Conservation (phyloP, 2,888 invertebrate genomes). For the Adineta ricciae region DNA sequence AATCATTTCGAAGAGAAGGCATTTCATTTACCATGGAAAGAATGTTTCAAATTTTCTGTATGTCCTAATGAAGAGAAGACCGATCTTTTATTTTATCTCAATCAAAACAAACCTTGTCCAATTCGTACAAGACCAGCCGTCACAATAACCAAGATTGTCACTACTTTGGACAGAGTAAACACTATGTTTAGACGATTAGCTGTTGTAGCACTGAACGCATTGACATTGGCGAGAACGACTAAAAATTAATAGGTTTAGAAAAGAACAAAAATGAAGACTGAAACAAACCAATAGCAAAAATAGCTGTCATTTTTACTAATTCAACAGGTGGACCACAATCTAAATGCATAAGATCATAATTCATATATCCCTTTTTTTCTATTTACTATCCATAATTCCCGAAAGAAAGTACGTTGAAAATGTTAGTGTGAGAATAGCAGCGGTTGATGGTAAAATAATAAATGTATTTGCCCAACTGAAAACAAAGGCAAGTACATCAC, state of each 20-base stretch:
- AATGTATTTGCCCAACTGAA: slow-evolving; percentile 54
- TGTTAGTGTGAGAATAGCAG: slow-evolving; percentile 52
- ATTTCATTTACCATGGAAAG: neutral
- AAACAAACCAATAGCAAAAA: slow-evolving; percentile 39
- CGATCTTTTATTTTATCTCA: slow-evolving; percentile 50
- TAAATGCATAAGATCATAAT: neutral
- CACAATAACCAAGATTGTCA: slow-evolving; percentile 76
- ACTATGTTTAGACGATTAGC: slow-evolving; percentile 85
- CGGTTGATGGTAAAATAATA: slow-evolving; percentile 42
- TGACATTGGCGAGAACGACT: slow-evolving; percentile 80
- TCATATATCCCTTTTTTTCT: slow-evolving; percentile 43
- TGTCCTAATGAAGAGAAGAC: neutral
- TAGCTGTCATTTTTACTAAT: slow-evolving; percentile 39
- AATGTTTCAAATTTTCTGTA: neutral
- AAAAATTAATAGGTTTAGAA: slow-evolving; percentile 53
- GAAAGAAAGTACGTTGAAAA: neutral
- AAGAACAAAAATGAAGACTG: slow-evolving; percentile 66
- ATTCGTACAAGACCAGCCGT: slow-evolving; percentile 63
- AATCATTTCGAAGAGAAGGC: slow-evolving; percentile 48
- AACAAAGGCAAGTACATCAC: slow-evolving; percentile 60
- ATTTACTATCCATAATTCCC: slow-evolving; percentile 36
- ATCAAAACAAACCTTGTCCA: slow-evolving; percentile 20
- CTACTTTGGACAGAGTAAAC: slow-evolving; percentile 79
- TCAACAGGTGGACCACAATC: slow-evolving; percentile 36
- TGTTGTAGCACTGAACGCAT: slow-evolving; percentile 84